Evolutionary conservation across 2,888 invertebrate genomes (phyloP), one percentile per base, ranked within the genome.

Genomic region (Lasius platythorax): DNA sequence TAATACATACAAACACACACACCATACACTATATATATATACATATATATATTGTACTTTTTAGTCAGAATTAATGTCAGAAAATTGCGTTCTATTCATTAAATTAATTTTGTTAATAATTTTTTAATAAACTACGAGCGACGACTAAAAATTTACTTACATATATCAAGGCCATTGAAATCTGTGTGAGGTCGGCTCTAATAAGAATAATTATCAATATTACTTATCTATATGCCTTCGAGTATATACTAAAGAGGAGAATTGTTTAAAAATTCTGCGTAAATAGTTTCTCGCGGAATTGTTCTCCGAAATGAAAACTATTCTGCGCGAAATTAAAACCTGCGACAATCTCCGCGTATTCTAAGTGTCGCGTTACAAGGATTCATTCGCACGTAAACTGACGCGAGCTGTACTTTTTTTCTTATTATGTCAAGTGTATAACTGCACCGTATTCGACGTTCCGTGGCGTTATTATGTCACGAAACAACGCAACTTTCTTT

Each of bases 401-500:
- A 43, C 11, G 61, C 15, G 11, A 33, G 28, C 11, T n/a, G 30
- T 8, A 53, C 33, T 46, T 58, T 61, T 43, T 61, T 43, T 61
- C 43, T 79, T 79, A 30, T 68, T 50, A 56, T 12, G 23, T 61
- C 72, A 79, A 78, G 30, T 43, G 28, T 43, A 43, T 28, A 28
- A 30, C 73, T 73, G 9, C 61, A 61, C 46, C 33, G 72, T 33
- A 37, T 58, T 23, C 33, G 33, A 37, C 72, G 15, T 72, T 46
- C 61, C 53, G 61, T 43, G 23, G 18, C 79, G 43, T 58, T 72
- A 73, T 81, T 72, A 73, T 28, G 73, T 37, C 46, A 23, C 73
- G 73, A 63, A 73, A 61, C 79, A 81, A 73, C 79, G 61, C 12
- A 43, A 63, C 73, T 61, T 46, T 46, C 61, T 73, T 81, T 81